Evolutionary conservation across 2,888 invertebrate genomes (phyloP).

Genomic region (Acanthacorydalis orientalis): DNA sequence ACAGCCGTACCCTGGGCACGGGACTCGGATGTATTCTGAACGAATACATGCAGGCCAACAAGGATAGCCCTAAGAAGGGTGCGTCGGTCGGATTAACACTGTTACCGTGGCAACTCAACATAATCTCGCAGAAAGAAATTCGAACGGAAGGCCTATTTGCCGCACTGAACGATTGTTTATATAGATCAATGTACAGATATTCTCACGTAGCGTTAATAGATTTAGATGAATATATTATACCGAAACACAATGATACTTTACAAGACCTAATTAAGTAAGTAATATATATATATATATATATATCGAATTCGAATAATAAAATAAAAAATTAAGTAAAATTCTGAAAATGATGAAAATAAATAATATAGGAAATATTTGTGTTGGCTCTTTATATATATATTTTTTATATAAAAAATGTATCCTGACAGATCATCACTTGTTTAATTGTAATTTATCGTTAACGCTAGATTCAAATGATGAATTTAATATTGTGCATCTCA

Average conservation of each 20-base stretch:
- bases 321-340: too few species aligned
- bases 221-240: constrained; percentile 77
- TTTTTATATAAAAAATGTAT: too few species aligned
- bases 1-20: constrained; percentile 72
- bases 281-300: background rate
- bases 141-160: constrained; percentile 85
- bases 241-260: constrained; percentile 59
- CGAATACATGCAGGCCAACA: constrained; percentile 34
- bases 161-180: constrained; percentile 83
- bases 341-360: too few species aligned
- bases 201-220: constrained; percentile 74
- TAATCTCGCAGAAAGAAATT: constrained; percentile 77
- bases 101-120: constrained; percentile 71
- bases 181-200: constrained; percentile 72
- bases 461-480: too few species aligned
- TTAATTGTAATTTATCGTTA: background rate
- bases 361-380: too few species aligned
- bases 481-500: too few species aligned
- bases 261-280: constrained; percentile 50
- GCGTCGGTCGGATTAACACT: constrained; percentile 46
- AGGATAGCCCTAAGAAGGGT: constrained; percentile 18
- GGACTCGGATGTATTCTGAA: constrained; percentile 61
- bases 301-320: too few species aligned
- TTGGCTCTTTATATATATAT: too few species aligned
- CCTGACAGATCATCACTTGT: too few species aligned